A percentile compares a stretch with the other conserved stretches of the same genome.
These are phyloP conservation scores for Hemithea aestivaria DNA, from an alignment of 2,888 invertebrate genomes.

Conservation along the genomic window DNA sequence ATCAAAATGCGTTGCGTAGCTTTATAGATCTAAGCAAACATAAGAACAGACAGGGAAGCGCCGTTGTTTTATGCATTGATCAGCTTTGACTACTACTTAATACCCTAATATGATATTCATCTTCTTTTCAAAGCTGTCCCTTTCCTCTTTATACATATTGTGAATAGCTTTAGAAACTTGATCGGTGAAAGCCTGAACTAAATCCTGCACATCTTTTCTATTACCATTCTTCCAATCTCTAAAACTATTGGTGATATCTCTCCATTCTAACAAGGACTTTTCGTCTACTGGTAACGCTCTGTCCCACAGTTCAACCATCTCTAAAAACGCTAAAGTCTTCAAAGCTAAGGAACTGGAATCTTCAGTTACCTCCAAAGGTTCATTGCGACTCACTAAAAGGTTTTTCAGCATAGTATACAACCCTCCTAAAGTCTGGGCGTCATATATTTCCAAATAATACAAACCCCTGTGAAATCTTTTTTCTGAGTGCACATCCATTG, in stretches of 20 bases:
- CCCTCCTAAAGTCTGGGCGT: slow-evolving; percentile 12
- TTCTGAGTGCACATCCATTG: slow-evolving; percentile 23
- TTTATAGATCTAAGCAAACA: too few relatives aligned
- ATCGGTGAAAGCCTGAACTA: slow-evolving; percentile 21
- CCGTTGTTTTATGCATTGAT: too few relatives aligned
- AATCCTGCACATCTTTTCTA: slow-evolving; percentile 24
- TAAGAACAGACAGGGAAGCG: too few relatives aligned
- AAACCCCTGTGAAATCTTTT: slow-evolving; percentile 20
- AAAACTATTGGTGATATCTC: slow-evolving; percentile 26
- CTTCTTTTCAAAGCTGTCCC: slow-evolving; percentile 12
- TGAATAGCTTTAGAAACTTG: slow-evolving; percentile 12
- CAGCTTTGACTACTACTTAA: too few relatives aligned
- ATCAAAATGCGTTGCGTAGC: too few relatives aligned
- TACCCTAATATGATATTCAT: slow-evolving; percentile 6
- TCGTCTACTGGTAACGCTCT: slow-evolving; percentile 28
- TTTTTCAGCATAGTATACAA: slow-evolving; percentile 29
- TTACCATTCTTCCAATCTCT: slow-evolving; percentile 28
- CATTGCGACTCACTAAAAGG: slow-evolving; percentile 31
- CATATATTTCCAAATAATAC: slow-evolving; percentile 14
- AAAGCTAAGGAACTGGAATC: slow-evolving; percentile 22
- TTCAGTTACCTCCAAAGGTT: slow-evolving; percentile 24
- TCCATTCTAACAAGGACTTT: slow-evolving; percentile 29
- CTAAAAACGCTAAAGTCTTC: slow-evolving; percentile 37
- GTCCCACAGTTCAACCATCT: slow-evolving; percentile 35
- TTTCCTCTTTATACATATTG: slow-evolving; percentile 4